phyloP scores from a whole-genome alignment of 2,113 vertebrate genomes.

The Saimiri boliviensis region DNA sequence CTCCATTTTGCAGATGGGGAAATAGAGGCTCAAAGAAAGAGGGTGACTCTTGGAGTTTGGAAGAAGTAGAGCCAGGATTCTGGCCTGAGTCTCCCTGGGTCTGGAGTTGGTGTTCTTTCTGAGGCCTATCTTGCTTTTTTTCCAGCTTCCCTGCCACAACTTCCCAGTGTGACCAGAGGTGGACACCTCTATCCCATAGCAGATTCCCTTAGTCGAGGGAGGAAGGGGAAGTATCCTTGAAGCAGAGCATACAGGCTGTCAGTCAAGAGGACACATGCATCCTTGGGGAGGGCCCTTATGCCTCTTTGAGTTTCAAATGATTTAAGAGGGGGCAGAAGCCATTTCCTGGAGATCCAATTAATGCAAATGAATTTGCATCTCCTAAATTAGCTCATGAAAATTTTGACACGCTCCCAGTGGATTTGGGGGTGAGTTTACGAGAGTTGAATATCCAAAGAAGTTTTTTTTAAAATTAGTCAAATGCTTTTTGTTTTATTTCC shows the following conservation, averaged over 20 bases:
- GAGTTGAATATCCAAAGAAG: not conserved
- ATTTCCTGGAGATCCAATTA: not conserved
- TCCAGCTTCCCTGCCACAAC: not conserved
- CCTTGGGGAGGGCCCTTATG: not conserved
- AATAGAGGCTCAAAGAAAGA: not conserved
- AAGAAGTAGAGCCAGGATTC: not conserved
- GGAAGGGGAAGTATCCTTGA: not conserved
- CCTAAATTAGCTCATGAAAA: not conserved
- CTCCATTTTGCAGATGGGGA: not conserved
- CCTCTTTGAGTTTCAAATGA: not conserved
- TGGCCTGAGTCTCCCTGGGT: not conserved
- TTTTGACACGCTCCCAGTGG: not conserved
- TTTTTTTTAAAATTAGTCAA: conserved; percentile 21
- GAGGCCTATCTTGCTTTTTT: not conserved
- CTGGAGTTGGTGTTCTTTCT: not conserved
- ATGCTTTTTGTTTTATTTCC: not conserved
- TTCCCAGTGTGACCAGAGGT: not conserved
- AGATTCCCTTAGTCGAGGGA: not conserved
- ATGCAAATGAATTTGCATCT: conserved; percentile 24
- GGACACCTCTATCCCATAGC: not conserved
- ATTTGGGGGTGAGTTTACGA: not conserved
- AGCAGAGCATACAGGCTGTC: not conserved
- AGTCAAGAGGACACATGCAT: not conserved
- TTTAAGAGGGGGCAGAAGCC: not conserved
- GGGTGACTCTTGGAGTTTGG: not conserved